Base-by-base conservation (phyloP, 2,113 vertebrate genomes). In the Myxocyprinus asiaticus region DNA sequence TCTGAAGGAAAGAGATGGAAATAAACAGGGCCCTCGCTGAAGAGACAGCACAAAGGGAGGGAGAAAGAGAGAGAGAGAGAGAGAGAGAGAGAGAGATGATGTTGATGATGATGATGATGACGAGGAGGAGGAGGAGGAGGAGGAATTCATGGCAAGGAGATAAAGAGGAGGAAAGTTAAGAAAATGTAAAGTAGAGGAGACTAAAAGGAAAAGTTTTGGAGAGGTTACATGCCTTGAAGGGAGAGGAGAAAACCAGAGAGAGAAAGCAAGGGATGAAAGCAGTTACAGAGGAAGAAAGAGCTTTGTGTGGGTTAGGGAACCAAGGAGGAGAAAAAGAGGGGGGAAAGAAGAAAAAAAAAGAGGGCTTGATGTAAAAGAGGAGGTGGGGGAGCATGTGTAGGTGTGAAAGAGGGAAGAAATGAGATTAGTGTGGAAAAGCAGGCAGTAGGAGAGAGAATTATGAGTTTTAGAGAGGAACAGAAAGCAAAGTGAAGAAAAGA, bases 1-100 rank as follows among this genome's bases (percentile, higher is more conserved):
- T 84, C 48, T 61, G 73, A 80, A 76, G 74, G 62, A 72, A 76
- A 76, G 70, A 77, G 78, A 80, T 67, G 69, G 70, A 85, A 82
- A 71, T 76, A 81, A 82, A 81, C 66, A 56, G 77, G 79, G 61
- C 33, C 22, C 67, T 79, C 76, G 66, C 63, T 11, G 42, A 55
- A 73, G 73, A 62, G 76, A 67, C n/a, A 58, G 78, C 45, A 61
- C 17, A 51, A 51, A 73, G 14, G 14, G 15, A 51, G 72, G 9
- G 45, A 67, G 67, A 67, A 42, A 66, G 3, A 47, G 10, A 62
- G 55, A 50, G 22, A 69, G 56, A 81, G 15, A 51, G 72, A 7
- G 45, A 67, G 67, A 67, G 33, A 66, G 3, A 47, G 10, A 62
- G 55, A 50, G 22, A 69, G 56, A 81, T 48, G 67, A 65, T 61